These are phyloP conservation scores for Gymnothorax reevesii DNA, from an alignment of 2,797 vertebrate genomes.

Conservation along the genomic window DNA sequence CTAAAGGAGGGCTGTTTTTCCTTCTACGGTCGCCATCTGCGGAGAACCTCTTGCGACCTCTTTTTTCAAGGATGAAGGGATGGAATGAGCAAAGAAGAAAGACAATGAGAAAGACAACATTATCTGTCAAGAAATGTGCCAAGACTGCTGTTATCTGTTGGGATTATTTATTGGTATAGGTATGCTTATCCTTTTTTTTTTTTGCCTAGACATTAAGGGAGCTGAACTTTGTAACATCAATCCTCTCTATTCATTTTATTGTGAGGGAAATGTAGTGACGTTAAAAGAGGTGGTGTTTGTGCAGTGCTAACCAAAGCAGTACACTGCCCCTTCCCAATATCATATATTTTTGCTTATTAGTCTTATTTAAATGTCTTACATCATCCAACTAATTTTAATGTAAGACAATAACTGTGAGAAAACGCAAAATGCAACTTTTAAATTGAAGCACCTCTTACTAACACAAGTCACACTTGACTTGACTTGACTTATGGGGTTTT, in stretches of 20 bases:
- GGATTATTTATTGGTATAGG: not conserved
- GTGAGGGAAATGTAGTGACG: no score
- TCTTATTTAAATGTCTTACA: no score
- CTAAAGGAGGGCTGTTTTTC: not conserved
- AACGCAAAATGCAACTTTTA: no score
- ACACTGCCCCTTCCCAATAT: no score
- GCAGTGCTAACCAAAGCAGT: no score
- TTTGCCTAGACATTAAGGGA: not conserved
- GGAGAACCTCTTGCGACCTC: not conserved
- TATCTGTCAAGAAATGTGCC: not conserved
- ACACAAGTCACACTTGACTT: no score
- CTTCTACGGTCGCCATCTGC: not conserved
- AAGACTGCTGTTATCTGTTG: not conserved
- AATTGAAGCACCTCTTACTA: no score
- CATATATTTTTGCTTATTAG: no score
- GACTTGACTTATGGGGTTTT: no score
- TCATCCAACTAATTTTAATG: no score
- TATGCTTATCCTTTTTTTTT: not conserved
- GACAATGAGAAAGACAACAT: not conserved
- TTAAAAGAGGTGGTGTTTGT: no score
- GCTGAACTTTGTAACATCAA: not conserved
- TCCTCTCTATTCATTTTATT: not conserved
- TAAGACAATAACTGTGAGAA: no score
- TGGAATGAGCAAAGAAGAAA: not conserved
- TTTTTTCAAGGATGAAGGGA: not conserved